These are phyloP conservation scores for Amblyopsis rosae DNA, from an alignment of 2,113 vertebrate species.

Conservation along the genomic window DNA sequence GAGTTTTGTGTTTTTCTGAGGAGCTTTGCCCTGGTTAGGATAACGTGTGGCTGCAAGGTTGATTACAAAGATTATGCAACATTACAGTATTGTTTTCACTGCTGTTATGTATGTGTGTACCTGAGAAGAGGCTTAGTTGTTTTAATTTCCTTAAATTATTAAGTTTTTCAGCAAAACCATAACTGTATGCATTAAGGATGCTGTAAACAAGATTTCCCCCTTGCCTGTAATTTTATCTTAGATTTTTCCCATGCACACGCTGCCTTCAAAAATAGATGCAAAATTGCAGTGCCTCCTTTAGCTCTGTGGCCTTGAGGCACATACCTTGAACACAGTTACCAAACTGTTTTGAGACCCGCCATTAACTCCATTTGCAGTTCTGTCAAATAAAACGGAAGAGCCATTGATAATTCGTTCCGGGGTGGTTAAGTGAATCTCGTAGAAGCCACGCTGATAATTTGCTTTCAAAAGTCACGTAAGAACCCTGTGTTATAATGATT, in stretches of 20 bases:
- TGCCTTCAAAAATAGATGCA: conserved; percentile 54
- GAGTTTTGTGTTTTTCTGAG: not conserved
- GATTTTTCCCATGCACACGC: conserved; percentile 8
- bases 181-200: not conserved
- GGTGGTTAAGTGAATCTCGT: not conserved
- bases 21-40: conserved; percentile 21
- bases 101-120: not conserved
- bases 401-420: not conserved
- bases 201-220: not conserved
- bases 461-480: not conserved
- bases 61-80: not conserved
- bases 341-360: conserved; percentile 8
- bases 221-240: conserved; percentile 40
- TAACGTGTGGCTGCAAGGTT: conserved; percentile 13
- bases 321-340: conserved; percentile 11
- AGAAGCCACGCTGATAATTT: not conserved
- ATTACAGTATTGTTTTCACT: not conserved
- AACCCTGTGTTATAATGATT: not conserved
- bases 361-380: not conserved
- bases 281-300: conserved; percentile 54
- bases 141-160: not conserved
- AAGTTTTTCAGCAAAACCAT: not conserved
- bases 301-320: conserved; percentile 30
- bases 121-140: not conserved
- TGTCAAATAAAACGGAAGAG: not conserved